These are phyloP conservation scores for Mesoclemmys tuberculata DNA, from an alignment of 2,113 vertebrate genomes.

Conservation along the genomic window DNA sequence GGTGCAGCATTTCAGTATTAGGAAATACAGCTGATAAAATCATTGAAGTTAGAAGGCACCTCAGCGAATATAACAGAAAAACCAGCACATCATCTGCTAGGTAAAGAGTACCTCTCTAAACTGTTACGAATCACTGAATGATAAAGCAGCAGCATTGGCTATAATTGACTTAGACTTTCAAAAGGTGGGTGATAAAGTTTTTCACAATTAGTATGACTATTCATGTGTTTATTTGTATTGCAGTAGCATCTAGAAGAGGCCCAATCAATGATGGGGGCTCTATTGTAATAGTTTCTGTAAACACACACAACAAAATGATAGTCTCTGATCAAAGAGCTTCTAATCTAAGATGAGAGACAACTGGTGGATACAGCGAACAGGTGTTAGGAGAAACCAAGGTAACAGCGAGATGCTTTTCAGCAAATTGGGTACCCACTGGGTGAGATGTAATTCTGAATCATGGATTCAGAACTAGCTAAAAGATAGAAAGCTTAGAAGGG, in stretches of 20 bases:
- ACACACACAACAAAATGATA: slow-evolving; percentile 36
- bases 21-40: neutral
- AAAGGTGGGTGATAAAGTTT: neutral
- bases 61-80: neutral
- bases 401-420: slow-evolving; percentile 22
- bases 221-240: neutral
- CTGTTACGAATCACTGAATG: neutral
- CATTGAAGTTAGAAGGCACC: neutral
- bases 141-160: neutral
- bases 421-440: neutral
- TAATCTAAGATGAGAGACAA: slow-evolving; percentile 57
- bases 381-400: neutral
- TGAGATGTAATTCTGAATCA: neutral
- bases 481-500: neutral
- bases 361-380: neutral
- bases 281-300: neutral
- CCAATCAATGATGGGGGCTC: neutral
- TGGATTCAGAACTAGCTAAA: slow-evolving; percentile 2
- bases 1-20: neutral
- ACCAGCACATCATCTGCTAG: neutral
- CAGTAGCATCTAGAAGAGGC: neutral
- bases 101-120: neutral
- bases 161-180: neutral
- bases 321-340: slow-evolving; percentile 41
- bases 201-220: neutral